Conservation (phyloP, 2,888 invertebrate genomes). For the Xestia ashworthii region DNA sequence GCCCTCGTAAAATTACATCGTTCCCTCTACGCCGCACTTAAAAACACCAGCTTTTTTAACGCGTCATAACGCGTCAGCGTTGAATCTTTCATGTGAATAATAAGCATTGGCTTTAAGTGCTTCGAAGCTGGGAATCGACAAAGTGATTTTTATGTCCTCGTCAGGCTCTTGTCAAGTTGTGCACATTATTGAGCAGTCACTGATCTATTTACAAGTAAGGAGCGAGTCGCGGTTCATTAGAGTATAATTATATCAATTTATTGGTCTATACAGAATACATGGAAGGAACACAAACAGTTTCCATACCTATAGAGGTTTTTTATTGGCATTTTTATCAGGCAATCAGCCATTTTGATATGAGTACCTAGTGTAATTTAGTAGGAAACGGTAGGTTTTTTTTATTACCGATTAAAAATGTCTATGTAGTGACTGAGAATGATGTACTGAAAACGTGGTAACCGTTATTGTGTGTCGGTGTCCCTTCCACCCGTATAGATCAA, state of each 20-base stretch:
- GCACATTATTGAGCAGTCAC: not conserved
- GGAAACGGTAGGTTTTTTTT: too few relatives aligned
- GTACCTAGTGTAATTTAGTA: too few relatives aligned
- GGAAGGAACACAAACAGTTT: too few relatives aligned
- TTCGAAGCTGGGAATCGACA: not conserved
- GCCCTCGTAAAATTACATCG: constrained; percentile 73
- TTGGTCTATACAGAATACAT: not conserved
- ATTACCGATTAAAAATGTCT: too few relatives aligned
- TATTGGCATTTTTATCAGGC: too few relatives aligned
- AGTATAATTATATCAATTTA: not conserved
- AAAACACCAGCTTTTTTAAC: constrained; percentile 72
- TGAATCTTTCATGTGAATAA: constrained; percentile 84
- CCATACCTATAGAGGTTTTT: too few relatives aligned
- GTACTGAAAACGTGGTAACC: too few relatives aligned
- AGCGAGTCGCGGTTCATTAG: not conserved
- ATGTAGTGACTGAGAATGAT: too few relatives aligned
- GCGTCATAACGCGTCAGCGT: constrained; percentile 77
- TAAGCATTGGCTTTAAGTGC: constrained; percentile 57
- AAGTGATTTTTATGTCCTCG: constrained; percentile 10
- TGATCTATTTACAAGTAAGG: not conserved
- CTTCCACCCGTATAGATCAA: not conserved
- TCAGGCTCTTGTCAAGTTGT: constrained; percentile 16
- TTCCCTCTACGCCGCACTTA: constrained; percentile 70
- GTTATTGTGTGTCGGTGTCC: too few relatives aligned
- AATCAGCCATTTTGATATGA: too few relatives aligned